Evolutionary conservation across 2,888 invertebrate species (phyloP).

Genomic region (Resseliella maxima): DNA sequence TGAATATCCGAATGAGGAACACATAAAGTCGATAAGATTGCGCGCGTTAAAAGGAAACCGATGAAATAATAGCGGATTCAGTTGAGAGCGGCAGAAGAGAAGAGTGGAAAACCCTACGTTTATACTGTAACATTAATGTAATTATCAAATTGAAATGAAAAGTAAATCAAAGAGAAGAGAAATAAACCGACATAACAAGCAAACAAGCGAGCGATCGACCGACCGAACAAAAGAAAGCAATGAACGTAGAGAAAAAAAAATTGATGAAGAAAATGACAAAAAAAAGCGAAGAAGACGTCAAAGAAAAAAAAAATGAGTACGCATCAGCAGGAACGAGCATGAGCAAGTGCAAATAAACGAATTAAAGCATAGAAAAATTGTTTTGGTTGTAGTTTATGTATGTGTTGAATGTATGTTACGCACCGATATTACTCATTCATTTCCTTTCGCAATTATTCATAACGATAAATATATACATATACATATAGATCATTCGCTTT

Average conservation of each 20-base stretch:
- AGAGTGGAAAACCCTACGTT: background rate
- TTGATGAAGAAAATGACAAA: background rate
- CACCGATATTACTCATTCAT: conserved; percentile 39
- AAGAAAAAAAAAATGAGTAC: background rate
- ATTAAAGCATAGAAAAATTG: background rate
- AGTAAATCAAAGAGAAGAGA: background rate
- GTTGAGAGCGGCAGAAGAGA: background rate
- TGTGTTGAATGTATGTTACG: background rate
- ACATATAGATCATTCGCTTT: too few relatives aligned
- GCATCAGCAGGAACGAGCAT: background rate
- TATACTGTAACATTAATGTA: background rate
- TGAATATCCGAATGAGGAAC: background rate
- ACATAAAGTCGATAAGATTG: background rate
- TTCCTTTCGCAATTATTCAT: conserved; percentile 7
- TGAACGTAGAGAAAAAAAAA: background rate
- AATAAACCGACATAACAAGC: background rate
- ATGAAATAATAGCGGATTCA: background rate
- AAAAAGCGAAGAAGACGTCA: too few relatives aligned
- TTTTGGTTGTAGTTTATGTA: background rate
- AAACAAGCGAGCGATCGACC: too few relatives aligned
- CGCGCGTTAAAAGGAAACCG: background rate
- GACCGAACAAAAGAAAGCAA: background rate
- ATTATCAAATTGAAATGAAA: conserved; percentile 21
- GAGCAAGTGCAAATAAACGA: background rate
- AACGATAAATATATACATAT: background rate